Evolutionary conservation across 2,888 invertebrate genomes (phyloP), one percentile per base, ranked within the genome.

Genomic region (Melinaea marsaeus): DNA sequence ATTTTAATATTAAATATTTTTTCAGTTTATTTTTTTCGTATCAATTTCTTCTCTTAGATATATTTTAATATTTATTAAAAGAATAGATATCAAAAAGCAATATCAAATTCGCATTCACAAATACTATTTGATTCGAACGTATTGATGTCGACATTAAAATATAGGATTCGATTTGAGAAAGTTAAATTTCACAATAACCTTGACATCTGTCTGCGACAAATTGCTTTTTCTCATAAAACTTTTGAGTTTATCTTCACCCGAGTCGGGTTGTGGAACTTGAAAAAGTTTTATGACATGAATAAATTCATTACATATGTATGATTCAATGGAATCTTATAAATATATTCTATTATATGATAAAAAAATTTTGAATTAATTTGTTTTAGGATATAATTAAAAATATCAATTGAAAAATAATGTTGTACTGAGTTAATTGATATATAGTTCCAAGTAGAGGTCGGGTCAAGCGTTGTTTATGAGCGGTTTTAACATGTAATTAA

Each of bases 401-500:
- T 46, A 46, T 46, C 13, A 46, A n/a, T 46, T 46, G 46, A 46
- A 46, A 48, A 7, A 22, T n/a, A 13, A 48, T 48, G 13, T 48
- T 22, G 9, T 51, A 9, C 11, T 51, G 22, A 6, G 22, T 7
- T 51, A 51, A 51, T 4, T 22, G 7, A 22, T 32, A 51, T 22
- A 51, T 9, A 32, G 7, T 9, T 3, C 13, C n/a, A 48, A 51
- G 32, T 9, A 7, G 4, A 32, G 3, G 32, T 32, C 32, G 32
- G 51, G 32, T 57, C 51, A 51, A 22, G 54, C n/a, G 37, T 4
- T 13, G 35, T 51, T 57, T 4, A 60, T 55, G 9, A 37, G 37
- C 51, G 34, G 45, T 48, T 60, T 63, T 35, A 46, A 59, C 32
- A 58, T 59, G n/a, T 57, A 60, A 63, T 60, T 58, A 63, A 63